Conservation (phyloP, 2,888 invertebrate species). For the Papilio elwesi region DNA sequence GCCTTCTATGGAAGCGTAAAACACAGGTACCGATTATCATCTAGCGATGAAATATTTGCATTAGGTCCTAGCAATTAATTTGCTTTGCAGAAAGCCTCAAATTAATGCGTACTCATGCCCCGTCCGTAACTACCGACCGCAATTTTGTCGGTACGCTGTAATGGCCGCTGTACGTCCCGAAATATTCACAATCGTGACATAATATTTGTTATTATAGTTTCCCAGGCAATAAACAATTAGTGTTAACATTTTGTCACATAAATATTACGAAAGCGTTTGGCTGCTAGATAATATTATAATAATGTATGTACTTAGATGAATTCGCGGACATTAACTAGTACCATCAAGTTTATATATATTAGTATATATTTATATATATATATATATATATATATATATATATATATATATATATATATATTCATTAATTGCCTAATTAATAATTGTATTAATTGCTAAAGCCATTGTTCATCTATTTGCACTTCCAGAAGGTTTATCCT, state of each 20-base stretch:
- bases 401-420: too few species aligned
- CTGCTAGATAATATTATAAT: too few species aligned
- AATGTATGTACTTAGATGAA: too few species aligned
- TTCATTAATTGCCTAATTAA: too few species aligned
- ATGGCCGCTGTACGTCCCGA: conserved; percentile 5
- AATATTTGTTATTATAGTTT: not conserved
- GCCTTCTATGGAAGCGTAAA: not conserved
- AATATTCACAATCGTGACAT: conserved; percentile 3
- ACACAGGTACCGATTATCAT: not conserved
- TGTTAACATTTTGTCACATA: not conserved
- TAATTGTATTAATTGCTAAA: too few species aligned
- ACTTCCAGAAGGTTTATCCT: too few species aligned
- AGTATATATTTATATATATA: too few species aligned
- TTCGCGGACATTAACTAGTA: too few species aligned
- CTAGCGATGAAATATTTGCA: conserved; percentile 14
- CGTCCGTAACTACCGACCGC: conserved; percentile 18
- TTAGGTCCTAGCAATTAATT: conserved; percentile 19
- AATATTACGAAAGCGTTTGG: too few species aligned
- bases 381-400: too few species aligned
- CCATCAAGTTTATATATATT: too few species aligned
- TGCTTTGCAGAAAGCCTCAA: conserved; percentile 25
- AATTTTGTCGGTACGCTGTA: conserved; percentile 24
- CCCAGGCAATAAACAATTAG: not conserved
- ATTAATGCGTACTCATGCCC: conserved; percentile 29
- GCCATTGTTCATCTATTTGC: too few species aligned